Evolutionary conservation across 2,113 vertebrate species (phyloP), one percentile per base, ranked within the genome.

Genomic region (Oceanites oceanicus): DNA sequence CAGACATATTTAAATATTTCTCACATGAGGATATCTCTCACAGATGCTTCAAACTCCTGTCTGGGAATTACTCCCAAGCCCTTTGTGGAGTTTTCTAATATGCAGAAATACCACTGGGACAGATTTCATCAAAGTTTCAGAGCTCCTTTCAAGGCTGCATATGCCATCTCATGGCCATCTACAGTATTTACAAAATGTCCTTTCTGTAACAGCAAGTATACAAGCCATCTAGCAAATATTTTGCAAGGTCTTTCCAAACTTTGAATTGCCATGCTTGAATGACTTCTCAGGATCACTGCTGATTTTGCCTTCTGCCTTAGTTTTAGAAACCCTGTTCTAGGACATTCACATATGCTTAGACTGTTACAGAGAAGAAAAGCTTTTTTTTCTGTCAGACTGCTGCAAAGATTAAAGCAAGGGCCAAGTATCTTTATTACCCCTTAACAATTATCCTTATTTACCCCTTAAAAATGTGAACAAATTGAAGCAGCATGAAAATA

Each of bases 331-430:
- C 98, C 97, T 73, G 98, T 97, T 96, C 98, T 98, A 68, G 97
- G 97, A 71, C 95, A 96, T 49, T 99, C 98, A 44, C 97, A 97
- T 62, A 98, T 92, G 81, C 96, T 98, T 75, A 99, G 79, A 75
- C 97, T 99, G 88, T 99, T 99, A 47, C 96, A 97, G 52, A 99
- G 98, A 62, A 96, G 88, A 67, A 99, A 96, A 34, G 97, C 98
- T 84, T 97, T 95, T 73, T 70, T 98, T 97, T 83, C 77, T 96
- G 44, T 96, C 96, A 53, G 94, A 47, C 11, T 76, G 56, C 98
- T 99, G 75, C 58, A 94, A 96, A 92, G 52, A 90, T 86, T 22
- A 96, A 95, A 93, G 47, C 30, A 93, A 91, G 27, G 21, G 23
- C 13, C 72, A 45, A 63, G 17, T 53, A 40, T 32, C 66, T 92